Evolutionary conservation across 1,140 invertebrate genomes (phyloP).

Genomic region (Diprion similis): DNA sequence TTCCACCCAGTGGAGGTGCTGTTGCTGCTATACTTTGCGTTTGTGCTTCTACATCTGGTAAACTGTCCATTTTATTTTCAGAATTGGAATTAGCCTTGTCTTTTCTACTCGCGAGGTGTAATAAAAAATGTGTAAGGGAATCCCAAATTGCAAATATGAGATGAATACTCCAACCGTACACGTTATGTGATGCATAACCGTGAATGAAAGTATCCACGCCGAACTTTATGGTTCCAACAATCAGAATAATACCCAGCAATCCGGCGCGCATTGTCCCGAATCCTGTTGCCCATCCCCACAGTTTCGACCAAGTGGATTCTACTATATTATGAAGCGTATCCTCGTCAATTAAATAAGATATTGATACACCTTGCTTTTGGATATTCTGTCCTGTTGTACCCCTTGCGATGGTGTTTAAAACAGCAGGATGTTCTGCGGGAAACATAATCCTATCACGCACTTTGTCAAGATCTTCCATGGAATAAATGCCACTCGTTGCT

Average conservation of each 20-base stretch:
- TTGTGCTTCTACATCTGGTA: no score
- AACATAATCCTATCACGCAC: conserved; percentile 18
- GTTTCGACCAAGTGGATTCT: no score
- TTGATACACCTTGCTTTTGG: not conserved
- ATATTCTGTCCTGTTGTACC: conserved; percentile 7
- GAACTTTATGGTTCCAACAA: no score
- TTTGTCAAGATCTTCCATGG: conserved; percentile 11
- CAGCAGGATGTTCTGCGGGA: conserved; percentile 13
- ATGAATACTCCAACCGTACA: conserved; percentile 24
- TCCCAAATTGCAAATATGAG: conserved; percentile 18
- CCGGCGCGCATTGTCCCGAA: no score
- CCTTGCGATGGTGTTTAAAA: conserved; percentile 13
- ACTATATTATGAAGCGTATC: not conserved
- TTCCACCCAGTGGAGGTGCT: no score
- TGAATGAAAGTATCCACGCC: conserved; percentile 23
- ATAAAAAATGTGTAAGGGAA: conserved; percentile 19
- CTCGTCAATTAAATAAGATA: conserved; percentile 13
- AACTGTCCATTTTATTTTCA: no score
- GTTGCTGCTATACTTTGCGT: no score
- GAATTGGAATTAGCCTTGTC: no score
- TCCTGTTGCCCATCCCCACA: no score
- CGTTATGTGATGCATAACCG: conserved; percentile 10
- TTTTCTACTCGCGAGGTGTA: conserved; percentile 3
- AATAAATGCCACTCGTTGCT: conserved; percentile 23
- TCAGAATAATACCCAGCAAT: no score